Evolutionary conservation across 2,113 vertebrate species (phyloP).

Genomic region (Microtus pennsylvanicus): DNA sequence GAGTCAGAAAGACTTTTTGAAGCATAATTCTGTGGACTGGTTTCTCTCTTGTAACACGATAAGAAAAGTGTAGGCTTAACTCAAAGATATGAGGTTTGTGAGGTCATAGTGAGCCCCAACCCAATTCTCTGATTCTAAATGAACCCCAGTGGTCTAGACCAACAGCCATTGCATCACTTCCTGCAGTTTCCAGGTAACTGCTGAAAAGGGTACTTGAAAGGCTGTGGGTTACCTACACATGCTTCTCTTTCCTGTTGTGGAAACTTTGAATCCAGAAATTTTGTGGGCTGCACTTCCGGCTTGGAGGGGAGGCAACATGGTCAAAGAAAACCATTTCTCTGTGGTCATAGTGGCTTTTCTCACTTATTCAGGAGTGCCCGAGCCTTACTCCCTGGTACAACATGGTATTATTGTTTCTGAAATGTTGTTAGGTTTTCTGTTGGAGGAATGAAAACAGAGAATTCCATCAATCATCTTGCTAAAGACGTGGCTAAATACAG

Average conservation of each 20-base stretch:
- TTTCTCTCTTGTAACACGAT: not conserved
- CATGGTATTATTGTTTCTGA: not conserved
- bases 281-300: not conserved
- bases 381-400: not conserved
- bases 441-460: not conserved
- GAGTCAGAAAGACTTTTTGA: not conserved
- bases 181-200: not conserved
- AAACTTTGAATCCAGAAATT: not conserved
- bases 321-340: not conserved
- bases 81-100: not conserved
- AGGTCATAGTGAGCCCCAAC: rapidly evolving
- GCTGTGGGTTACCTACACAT: rapidly evolving
- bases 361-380: not conserved
- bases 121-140: not conserved
- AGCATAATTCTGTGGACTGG: not conserved
- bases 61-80: not conserved
- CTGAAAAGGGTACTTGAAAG: not conserved
- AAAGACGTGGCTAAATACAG: not conserved
- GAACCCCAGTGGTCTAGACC: not conserved
- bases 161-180: not conserved
- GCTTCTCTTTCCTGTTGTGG: not conserved
- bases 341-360: not conserved
- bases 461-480: not conserved
- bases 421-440: not conserved
- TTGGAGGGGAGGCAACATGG: rapidly evolving